Base-by-base conservation (phyloP, 2,888 invertebrate genomes). In the Zaprionus lineosus region DNA sequence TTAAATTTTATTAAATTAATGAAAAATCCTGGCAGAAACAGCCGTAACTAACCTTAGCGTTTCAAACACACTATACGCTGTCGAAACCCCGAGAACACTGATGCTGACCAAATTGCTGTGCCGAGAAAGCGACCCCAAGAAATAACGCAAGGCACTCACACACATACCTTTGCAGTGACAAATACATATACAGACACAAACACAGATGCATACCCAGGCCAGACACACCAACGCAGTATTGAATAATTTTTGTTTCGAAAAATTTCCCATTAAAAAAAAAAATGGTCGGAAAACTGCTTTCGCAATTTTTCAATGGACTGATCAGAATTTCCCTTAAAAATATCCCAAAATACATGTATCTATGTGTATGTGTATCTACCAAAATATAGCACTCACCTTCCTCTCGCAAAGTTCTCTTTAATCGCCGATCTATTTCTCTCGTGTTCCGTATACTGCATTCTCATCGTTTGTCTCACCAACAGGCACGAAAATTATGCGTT, bases 31-130 rank as follows among this genome's bases (percentile, higher is more conserved):
- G 84, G 46, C 60, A 56, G 64, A 41, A 50, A 56, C 66, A 70
- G 70, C 75, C 70, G 74, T 62, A 77, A 90, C 90, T 87, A 89
- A 90, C 90, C 90, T 90, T 89, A 90, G 90, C 90, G 90, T 89
- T 89, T 87, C 87, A 88, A 90, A 89, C 89, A 90, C 90, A 90
- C 90, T 90, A 89, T 89, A 89, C 90, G 89, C 89, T 89, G 90
- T 88, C 89, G 90, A 90, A 90, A 89, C 90, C 90, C 90, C 90
- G 90, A 90, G 90, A 90, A 90, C 90, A 90, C 90, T 90, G 90
- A 90, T 88, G 88, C 86, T 87, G 87, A 88, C 86, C 87, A 87
- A 87, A 82, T 86, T 82, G 85, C 81, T 76, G 77, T 84, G 78
- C 86, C 87, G 86, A 89, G 84, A 88, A 88, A 86, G 89, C 88